A percentile compares a stretch with the other conserved stretches of the same genome.
These are phyloP conservation scores for Apostichopus parvimensis DNA, from an alignment of 35 echinoderm and acorn worm species.

Conservation along the genomic window DNA sequence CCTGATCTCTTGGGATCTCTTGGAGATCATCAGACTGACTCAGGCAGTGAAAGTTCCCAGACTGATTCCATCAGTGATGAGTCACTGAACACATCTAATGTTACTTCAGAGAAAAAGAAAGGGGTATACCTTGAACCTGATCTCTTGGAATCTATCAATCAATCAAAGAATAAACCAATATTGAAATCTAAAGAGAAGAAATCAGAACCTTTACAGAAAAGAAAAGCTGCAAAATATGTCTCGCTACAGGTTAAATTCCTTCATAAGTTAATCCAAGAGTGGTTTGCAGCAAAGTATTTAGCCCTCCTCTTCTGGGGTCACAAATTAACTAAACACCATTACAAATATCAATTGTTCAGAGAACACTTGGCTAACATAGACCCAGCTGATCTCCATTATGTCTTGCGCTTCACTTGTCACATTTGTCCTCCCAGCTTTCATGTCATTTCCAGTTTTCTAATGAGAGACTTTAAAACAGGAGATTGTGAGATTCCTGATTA, in stretches of 20 bases:
- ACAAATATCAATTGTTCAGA: conserved; percentile 1
- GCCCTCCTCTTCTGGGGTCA: neutral
- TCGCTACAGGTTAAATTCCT: conserved; percentile 17
- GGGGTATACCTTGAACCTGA: too few relatives aligned
- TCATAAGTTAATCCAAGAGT: conserved; percentile 34
- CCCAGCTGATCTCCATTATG: conserved; percentile 17
- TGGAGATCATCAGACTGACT: neutral
- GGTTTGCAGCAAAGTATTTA: conserved; percentile 21
- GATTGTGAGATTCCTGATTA: neutral
- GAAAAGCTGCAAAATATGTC: neutral
- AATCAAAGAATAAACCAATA: neutral
- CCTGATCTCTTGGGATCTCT: neutral
- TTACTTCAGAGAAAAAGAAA: neutral
- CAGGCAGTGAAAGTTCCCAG: too few relatives aligned
- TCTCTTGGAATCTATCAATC: neutral
- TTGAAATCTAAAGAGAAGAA: neutral
- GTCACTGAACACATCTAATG: neutral
- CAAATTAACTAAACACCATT: neutral
- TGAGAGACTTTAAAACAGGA: neutral
- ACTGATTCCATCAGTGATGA: too few relatives aligned
- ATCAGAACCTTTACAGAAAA: neutral
- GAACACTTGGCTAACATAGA: neutral
- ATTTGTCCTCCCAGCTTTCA: conserved; percentile 15
- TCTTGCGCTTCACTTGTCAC: conserved; percentile 3
- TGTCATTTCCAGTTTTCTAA: neutral